Percentiles rank a stretch among this genome's conserved stretches.
These are phyloP conservation scores for Propithecus deckenii DNA, from an alignment of 2,797 vertebrate genomes.

Conservation along the genomic window DNA sequence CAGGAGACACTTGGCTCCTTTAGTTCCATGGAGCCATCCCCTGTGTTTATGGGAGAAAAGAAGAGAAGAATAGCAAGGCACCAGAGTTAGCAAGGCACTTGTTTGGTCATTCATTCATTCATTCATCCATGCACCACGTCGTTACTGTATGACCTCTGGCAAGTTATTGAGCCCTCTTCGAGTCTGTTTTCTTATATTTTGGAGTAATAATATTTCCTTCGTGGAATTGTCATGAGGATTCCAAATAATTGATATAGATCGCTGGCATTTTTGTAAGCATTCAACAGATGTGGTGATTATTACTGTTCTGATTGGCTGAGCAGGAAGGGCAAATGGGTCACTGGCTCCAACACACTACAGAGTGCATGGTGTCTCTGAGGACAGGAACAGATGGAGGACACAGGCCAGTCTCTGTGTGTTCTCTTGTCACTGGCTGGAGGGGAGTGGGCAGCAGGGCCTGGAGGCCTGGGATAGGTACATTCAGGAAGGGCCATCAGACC, in stretches of 20 bases:
- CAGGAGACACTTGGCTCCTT: background rate
- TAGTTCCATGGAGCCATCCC: background rate
- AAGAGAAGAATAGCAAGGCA: background rate
- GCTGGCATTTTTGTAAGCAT: background rate
- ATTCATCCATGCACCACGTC: background rate
- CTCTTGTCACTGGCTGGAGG: background rate
- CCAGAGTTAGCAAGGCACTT: background rate
- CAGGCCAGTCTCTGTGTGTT: background rate
- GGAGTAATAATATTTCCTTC: background rate
- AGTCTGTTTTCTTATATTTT: background rate
- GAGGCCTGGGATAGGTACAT: background rate
- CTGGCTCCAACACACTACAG: background rate
- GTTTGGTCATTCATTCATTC: background rate
- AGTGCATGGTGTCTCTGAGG: background rate
- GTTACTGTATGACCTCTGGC: background rate
- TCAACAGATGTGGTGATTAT: background rate
- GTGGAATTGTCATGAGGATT: background rate
- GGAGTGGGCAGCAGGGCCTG: background rate
- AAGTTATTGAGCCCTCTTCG: background rate
- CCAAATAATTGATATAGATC: background rate
- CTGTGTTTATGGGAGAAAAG: background rate
- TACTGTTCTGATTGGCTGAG: background rate
- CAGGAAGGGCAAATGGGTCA: background rate
- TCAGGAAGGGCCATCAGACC: background rate
- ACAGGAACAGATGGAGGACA: background rate